These are phyloP conservation scores for Eurystomus glaucurus DNA, from an alignment of 2,797 vertebrate species.

Conservation along the genomic window DNA sequence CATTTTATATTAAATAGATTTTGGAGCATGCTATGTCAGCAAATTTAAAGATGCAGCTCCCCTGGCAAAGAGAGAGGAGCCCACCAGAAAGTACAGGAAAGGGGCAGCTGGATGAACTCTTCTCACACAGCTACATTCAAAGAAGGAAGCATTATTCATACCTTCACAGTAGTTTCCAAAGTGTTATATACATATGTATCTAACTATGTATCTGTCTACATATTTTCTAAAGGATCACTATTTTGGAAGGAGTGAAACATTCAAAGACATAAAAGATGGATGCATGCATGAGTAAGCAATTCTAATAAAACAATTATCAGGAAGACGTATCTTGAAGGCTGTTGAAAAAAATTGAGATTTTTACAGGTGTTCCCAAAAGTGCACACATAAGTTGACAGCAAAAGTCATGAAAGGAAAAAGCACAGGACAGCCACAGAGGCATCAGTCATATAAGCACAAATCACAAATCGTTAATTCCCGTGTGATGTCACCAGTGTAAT, in stretches of 20 bases:
- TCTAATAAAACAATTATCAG: neutral
- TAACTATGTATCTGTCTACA: neutral
- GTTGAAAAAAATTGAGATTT: neutral
- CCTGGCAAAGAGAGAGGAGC: neutral
- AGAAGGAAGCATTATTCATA: neutral
- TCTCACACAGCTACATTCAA: neutral
- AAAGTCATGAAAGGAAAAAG: neutral
- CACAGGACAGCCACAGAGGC: neutral
- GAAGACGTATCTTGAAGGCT: neutral
- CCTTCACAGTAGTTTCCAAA: neutral
- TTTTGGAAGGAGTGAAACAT: neutral
- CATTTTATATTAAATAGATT: neutral
- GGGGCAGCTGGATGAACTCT: neutral
- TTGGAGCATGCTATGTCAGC: fast-evolving
- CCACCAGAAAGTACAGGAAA: neutral
- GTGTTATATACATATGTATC: neutral
- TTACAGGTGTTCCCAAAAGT: neutral
- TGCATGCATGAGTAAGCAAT: neutral
- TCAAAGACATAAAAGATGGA: neutral
- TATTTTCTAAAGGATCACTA: neutral
- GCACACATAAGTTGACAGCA: neutral
- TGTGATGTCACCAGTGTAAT: neutral
- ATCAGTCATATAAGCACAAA: neutral
- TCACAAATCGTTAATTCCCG: neutral
- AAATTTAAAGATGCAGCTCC: neutral